These are phyloP conservation scores for Ornithoptera alexandrae DNA, from an alignment of 2,888 invertebrate species.

Conservation along the genomic window DNA sequence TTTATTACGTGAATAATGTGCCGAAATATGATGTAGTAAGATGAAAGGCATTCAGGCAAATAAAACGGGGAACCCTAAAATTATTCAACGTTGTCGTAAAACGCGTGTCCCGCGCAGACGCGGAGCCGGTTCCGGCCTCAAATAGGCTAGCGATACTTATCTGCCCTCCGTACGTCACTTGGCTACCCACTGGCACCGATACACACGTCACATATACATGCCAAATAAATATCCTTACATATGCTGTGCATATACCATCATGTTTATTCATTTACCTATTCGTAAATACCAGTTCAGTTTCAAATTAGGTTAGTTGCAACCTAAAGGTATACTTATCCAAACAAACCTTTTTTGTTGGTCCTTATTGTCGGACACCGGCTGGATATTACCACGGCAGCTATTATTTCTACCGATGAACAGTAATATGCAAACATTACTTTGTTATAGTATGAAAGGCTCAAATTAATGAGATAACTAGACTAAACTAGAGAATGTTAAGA, in stretches of 20 bases:
- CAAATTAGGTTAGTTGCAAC: too few relatives aligned
- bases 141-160: neutral
- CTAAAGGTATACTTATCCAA: too few relatives aligned
- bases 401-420: too few relatives aligned
- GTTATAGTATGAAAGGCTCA: too few relatives aligned
- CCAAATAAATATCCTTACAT: neutral
- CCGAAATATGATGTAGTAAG: neutral
- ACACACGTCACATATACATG: neutral
- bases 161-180: slow-evolving; percentile 1
- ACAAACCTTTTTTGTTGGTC: too few relatives aligned
- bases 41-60: neutral
- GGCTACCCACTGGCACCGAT: neutral
- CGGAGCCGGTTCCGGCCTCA: neutral
- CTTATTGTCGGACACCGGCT: too few relatives aligned
- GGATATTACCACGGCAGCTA: too few relatives aligned
- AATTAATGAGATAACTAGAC: too few relatives aligned
- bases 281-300: too few relatives aligned
- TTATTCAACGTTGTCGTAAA: slow-evolving; percentile 2
- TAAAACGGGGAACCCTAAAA: neutral
- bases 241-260: neutral
- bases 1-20: neutral
- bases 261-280: too few relatives aligned
- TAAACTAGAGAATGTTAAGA: too few relatives aligned
- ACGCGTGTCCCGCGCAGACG: neutral
- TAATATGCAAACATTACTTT: too few relatives aligned